phyloP scores from a whole-genome alignment of 1,140 invertebrate species.

The Calosoma granatense region DNA sequence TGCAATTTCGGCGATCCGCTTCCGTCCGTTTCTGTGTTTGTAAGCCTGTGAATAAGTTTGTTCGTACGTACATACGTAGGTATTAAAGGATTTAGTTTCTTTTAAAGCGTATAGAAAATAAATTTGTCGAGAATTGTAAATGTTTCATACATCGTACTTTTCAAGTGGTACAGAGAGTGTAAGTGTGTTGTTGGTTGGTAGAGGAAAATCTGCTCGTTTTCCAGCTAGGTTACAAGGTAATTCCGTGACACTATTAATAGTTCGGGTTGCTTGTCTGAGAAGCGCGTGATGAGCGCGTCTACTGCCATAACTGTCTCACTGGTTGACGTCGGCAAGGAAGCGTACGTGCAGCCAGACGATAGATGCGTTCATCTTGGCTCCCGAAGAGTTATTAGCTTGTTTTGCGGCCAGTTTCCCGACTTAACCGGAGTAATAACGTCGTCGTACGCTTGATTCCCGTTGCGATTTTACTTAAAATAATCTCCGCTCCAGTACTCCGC shows the following conservation, averaged over 20 bases:
- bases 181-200: too few species aligned
- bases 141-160: too few species aligned
- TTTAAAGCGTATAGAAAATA: too few species aligned
- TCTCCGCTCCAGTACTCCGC: not conserved
- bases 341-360: not conserved
- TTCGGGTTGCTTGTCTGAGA: not conserved
- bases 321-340: not conserved
- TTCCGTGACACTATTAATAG: not conserved
- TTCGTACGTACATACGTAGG: too few species aligned
- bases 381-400: not conserved
- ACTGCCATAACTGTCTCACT: not conserved
- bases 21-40: too few species aligned
- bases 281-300: not conserved
- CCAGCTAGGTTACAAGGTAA: not conserved
- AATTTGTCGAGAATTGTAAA: too few species aligned
- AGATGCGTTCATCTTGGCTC: too few species aligned
- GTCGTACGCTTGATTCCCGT: not conserved
- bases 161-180: too few species aligned
- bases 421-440: not conserved
- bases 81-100: too few species aligned
- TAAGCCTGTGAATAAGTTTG: too few species aligned
- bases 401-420: not conserved
- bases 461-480: not conserved
- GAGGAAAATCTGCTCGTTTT: not conserved
- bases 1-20: too few species aligned